These are phyloP conservation scores for Lagocephalus sceleratus DNA, from an alignment of 2,797 vertebrate species.

Conservation along the genomic window DNA sequence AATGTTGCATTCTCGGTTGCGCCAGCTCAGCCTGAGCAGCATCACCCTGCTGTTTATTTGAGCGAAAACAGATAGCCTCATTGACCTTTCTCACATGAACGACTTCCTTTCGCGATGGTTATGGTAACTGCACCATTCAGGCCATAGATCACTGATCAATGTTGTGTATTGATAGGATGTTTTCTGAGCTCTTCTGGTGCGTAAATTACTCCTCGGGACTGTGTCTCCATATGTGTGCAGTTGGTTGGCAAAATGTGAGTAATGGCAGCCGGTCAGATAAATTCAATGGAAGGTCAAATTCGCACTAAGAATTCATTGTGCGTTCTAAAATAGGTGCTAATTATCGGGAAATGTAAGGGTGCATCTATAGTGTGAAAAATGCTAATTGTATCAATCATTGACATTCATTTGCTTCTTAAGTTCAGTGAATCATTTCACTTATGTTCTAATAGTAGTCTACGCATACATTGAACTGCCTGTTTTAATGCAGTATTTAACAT, in stretches of 20 bases:
- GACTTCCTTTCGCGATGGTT: not conserved
- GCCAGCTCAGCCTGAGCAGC: too few species aligned
- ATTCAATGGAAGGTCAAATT: not conserved
- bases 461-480: too few species aligned
- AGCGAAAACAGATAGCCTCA: slow-evolving; percentile 4
- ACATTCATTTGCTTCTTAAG: too few species aligned
- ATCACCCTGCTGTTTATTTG: not conserved
- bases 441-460: too few species aligned
- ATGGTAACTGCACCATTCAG: slow-evolving; percentile 1
- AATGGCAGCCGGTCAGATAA: not conserved
- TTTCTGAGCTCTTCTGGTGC: slow-evolving; percentile 4
- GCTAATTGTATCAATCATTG: too few species aligned
- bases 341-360: too few species aligned
- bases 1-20: slow-evolving; percentile 1
- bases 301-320: too few species aligned
- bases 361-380: too few species aligned
- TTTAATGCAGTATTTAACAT: too few species aligned
- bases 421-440: too few species aligned
- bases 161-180: slow-evolving; percentile 3
- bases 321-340: too few species aligned
- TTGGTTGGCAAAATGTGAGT: not conserved
- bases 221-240: not conserved
- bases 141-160: slow-evolving; percentile 18
- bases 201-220: not conserved
- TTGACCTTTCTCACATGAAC: slow-evolving; percentile 23